Base-by-base conservation (phyloP, 2,113 vertebrate species). In the Micronisus gabar region DNA sequence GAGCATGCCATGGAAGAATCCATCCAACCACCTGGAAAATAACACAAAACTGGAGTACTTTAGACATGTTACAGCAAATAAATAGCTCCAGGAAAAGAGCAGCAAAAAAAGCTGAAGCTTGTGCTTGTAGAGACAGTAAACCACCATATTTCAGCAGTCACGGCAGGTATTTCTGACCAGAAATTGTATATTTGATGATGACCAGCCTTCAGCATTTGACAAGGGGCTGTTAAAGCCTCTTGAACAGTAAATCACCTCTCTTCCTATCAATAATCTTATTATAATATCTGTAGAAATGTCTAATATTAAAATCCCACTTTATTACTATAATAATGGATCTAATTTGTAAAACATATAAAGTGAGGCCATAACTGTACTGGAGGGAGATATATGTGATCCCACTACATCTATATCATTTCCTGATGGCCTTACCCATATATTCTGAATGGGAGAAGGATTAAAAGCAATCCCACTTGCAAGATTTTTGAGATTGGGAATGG, bases 321-420 rank as follows among this genome's bases (percentile, higher is more conserved):
- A 96, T 95, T 89, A 55, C 86, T 82, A 27, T 83, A 95, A 91
- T 97, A 97, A 97, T 95, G 66, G 76, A 85, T 93, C 94, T 95
- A 86, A 98, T 97, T 96, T 97, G 61, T 96, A 95, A 95, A 93
- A 92, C 67, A 65, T 92, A 94, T 92, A 86, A 96, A 92, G 59
- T 81, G 74, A 94, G 83, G 63, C 45, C 47, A 16, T 93, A 96
- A 94, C 76, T 67, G 73, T 89, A 88, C 81, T 90, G 74, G 16
- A 86, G 87, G 61, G 86, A 92, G 50, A 96, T 79, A 86, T 86
- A 79, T 89, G 78, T 59, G 73, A 81, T 86, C 20, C 23, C 53
- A 47, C 72, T 67, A 55, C 15, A 88, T 52, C 61, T 62, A 26
- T 73, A 73, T 68, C 13, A 84, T 68, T 90, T 95, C 18, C 55